Evolutionary conservation across 2,113 vertebrate species (phyloP).

Genomic region (Mobula hypostoma): DNA sequence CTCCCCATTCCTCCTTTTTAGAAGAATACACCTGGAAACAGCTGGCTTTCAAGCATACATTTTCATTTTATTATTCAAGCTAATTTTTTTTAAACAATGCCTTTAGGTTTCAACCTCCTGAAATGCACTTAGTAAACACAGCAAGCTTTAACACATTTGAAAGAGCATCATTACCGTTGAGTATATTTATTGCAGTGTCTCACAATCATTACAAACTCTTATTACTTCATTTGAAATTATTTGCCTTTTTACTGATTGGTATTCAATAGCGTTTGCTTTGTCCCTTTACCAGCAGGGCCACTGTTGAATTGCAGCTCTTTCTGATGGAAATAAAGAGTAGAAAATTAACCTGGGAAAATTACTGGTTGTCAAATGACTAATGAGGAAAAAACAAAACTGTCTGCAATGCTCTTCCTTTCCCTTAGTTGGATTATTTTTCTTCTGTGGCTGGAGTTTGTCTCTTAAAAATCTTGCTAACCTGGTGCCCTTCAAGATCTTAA

Average conservation of each 20-base stretch:
- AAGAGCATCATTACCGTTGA: neutral
- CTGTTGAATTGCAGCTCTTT: conserved; percentile 18
- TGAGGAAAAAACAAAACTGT: conserved; percentile 41
- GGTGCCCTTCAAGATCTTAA: neutral
- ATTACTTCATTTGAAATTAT: conserved; percentile 39
- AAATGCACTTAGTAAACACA: conserved; percentile 34
- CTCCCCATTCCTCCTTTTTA: neutral
- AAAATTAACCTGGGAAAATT: conserved; percentile 48
- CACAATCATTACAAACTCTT: conserved; percentile 12
- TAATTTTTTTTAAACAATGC: conserved; percentile 17
- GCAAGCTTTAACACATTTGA: conserved; percentile 8
- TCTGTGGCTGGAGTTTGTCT: conserved; percentile 20
- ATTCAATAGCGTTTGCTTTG: conserved; percentile 37
- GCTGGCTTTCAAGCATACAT: conserved; percentile 8
- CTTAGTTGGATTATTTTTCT: conserved; percentile 14
- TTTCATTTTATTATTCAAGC: neutral
- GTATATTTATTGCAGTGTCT: conserved; percentile 18
- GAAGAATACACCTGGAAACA: conserved; percentile 23
- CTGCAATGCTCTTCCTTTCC: conserved; percentile 26
- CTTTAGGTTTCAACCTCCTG: neutral
- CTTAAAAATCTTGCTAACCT: neutral
- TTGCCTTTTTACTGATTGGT: conserved; percentile 39
- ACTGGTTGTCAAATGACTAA: conserved; percentile 37
- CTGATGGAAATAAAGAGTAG: conserved; percentile 14
- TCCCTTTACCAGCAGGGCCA: conserved; percentile 37